These are phyloP conservation scores for Platynereis dumerilii DNA, from an alignment of 2,888 invertebrate species.

Conservation along the genomic window DNA sequence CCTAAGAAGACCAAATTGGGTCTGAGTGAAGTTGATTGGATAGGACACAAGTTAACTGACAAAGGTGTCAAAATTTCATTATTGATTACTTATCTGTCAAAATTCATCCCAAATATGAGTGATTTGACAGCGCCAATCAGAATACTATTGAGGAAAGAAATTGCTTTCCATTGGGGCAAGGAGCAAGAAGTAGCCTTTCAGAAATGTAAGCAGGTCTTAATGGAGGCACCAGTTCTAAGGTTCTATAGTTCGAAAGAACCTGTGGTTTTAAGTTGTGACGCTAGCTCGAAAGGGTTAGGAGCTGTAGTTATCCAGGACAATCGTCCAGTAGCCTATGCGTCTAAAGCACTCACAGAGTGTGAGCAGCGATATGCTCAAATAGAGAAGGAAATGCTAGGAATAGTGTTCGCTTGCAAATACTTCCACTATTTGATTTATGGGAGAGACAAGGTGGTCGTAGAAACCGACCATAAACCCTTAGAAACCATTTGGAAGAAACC, in stretches of 20 bases:
- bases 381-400: background rate
- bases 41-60: background rate
- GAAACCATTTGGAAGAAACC: background rate
- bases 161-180: background rate
- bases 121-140: background rate
- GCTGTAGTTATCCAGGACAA: background rate
- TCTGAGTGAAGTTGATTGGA: background rate
- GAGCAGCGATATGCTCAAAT: constrained; percentile 1
- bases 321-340: background rate
- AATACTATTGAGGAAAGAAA: background rate
- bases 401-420: background rate
- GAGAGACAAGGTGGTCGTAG: background rate
- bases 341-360: background rate
- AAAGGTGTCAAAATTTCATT: background rate
- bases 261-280: background rate
- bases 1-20: background rate
- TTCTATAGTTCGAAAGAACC: background rate
- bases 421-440: background rate
- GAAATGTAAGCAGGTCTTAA: background rate
- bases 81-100: background rate
- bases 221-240: background rate
- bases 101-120: background rate
- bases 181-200: background rate
- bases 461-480: constrained; percentile 1
- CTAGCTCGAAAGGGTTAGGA: background rate